Percentiles rank a stretch among this genome's conserved stretches.
These are phyloP conservation scores for Tryphoninae sp. DNA, from an alignment of 2,888 invertebrate genomes.

Conservation along the genomic window DNA sequence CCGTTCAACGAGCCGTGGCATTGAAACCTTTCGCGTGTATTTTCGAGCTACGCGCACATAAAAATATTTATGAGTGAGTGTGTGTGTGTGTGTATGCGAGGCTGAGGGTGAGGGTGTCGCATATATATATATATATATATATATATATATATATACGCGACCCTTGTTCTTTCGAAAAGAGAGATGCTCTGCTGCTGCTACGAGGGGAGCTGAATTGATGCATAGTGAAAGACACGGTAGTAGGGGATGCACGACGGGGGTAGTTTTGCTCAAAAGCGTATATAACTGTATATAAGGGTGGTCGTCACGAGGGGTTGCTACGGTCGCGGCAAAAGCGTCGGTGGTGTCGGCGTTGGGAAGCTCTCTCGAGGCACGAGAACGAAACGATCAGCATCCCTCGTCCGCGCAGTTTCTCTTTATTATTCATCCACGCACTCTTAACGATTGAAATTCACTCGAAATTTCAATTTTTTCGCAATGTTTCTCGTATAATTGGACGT, in stretches of 20 bases:
- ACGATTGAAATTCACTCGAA: neutral
- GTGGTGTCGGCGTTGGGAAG: constrained; percentile 69
- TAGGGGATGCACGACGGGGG: constrained; percentile 31
- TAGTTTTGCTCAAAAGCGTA: neutral
- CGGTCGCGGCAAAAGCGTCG: constrained; percentile 60
- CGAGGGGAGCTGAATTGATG: constrained; percentile 37
- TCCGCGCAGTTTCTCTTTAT: constrained; percentile 62
- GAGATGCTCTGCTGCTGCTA: constrained; percentile 57
- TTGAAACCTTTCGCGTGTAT: constrained; percentile 60
- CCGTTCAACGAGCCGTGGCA: constrained; percentile 65
- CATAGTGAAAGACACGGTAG: neutral
- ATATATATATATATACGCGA: neutral
- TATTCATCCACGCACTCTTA: constrained; percentile 27
- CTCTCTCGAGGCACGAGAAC: constrained; percentile 51
- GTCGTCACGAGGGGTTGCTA: constrained; percentile 63
- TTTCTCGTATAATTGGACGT: too few species aligned
- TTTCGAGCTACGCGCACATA: neutral
- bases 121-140: neutral
- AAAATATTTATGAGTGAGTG: neutral
- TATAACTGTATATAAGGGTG: constrained; percentile 32
- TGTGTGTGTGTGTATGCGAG: neutral
- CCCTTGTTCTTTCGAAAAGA: constrained; percentile 38
- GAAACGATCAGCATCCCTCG: constrained; percentile 63
- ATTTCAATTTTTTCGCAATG: too few species aligned
- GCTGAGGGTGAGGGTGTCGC: neutral